phyloP scores from a whole-genome alignment of 2,888 invertebrate species.

The Drosophila tanythrix region DNA sequence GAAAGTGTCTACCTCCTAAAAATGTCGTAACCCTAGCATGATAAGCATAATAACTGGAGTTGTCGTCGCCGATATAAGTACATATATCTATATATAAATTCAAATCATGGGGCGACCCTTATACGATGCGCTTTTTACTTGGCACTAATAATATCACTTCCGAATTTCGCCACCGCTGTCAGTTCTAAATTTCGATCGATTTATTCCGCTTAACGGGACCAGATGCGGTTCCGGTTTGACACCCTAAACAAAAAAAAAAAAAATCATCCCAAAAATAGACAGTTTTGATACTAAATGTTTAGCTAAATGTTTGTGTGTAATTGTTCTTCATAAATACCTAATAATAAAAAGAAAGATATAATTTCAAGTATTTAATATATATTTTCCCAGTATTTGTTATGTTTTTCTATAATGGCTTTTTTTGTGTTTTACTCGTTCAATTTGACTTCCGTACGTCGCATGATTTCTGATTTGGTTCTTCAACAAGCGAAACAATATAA shows the following conservation, averaged over 20 bases:
- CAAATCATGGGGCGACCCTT: neutral
- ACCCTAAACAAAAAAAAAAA: slow-evolving; percentile 11
- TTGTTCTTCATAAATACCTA: slow-evolving; percentile 31
- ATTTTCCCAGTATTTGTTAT: slow-evolving; percentile 5
- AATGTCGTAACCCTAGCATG: too few relatives aligned
- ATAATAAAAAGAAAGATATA: slow-evolving; percentile 14
- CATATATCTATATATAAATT: neutral
- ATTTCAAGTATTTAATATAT: slow-evolving; percentile 12
- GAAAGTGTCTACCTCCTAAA: neutral
- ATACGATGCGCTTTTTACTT: neutral
- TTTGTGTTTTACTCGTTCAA: slow-evolving; percentile 25
- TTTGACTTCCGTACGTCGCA: slow-evolving; percentile 28
- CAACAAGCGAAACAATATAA: slow-evolving; percentile 1
- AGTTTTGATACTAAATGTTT: slow-evolving; percentile 54
- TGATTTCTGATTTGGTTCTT: slow-evolving; percentile 27
- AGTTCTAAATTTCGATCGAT: neutral
- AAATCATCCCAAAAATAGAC: slow-evolving; percentile 7
- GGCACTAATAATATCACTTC: neutral
- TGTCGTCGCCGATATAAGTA: neutral
- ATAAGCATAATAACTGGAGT: neutral
- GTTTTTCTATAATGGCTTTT: slow-evolving; percentile 17
- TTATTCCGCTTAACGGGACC: neutral
- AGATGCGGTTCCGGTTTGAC: neutral
- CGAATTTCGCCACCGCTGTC: neutral
- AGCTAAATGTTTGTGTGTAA: slow-evolving; percentile 66